These are phyloP conservation scores for Micrastur ruficollis DNA, from an alignment of 2,797 vertebrate species.

Conservation along the genomic window DNA sequence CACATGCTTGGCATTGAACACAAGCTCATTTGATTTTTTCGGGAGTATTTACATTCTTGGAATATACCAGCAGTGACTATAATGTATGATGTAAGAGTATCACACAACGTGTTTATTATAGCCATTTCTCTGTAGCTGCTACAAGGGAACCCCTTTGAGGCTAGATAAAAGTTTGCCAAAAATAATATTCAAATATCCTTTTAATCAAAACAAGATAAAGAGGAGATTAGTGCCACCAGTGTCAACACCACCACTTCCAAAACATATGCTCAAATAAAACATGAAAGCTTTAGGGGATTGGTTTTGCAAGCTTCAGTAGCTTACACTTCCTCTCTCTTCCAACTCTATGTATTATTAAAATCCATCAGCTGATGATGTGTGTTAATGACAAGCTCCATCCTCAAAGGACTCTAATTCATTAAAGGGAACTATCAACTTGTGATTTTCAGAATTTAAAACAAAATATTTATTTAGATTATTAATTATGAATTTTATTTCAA, in stretches of 20 bases:
- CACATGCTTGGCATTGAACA: not conserved
- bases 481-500: not conserved
- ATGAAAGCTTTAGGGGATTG: conserved; percentile 62
- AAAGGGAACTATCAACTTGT: not conserved
- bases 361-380: conserved; percentile 56
- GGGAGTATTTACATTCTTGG: conserved; percentile 35
- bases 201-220: conserved; percentile 69
- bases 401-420: conserved; percentile 58
- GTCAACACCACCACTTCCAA: conserved; percentile 55
- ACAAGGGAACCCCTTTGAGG: conserved; percentile 56
- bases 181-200: conserved; percentile 70
- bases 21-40: conserved; percentile 13
- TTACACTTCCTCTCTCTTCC: conserved; percentile 53
- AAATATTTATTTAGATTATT: conserved; percentile 35
- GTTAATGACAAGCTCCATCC: conserved; percentile 59
- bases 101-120: conserved; percentile 51
- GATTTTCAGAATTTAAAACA: conserved; percentile 27
- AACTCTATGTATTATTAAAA: conserved; percentile 66
- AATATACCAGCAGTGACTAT: conserved; percentile 12
- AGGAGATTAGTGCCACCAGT: conserved; percentile 59
- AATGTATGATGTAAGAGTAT: conserved; percentile 36
- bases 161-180: conserved; percentile 64
- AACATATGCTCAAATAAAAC: conserved; percentile 72
- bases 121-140: conserved; percentile 48
- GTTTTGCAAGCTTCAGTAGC: conserved; percentile 65